Evolutionary conservation across 2,888 invertebrate genomes (phyloP), one percentile per base, ranked within the genome.

Genomic region (Himalopsyche anomala): DNA sequence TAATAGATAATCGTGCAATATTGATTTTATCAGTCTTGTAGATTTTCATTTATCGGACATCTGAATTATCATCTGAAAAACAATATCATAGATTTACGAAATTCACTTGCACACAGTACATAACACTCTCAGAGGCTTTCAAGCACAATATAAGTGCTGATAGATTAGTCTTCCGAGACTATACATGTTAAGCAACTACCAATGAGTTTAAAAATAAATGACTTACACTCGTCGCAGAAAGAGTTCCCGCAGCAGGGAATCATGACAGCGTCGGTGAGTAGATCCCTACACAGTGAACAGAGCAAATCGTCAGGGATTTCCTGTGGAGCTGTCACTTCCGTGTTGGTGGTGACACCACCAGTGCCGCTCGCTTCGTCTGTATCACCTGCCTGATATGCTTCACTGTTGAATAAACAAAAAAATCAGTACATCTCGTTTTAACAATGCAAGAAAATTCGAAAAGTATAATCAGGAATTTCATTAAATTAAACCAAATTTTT

Each of bases 171-270:
- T 45, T n/a, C 45, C 9, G 45, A 9, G 8, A 8, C 45, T 45
- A 45, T 8, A 45, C 1, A 9, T 45, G 51, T 15, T 11, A 45
- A 9, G 15, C 12, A 51, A 15, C 12, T 62, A n/a, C 5, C n/a
- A n/a, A 19, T 56, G 17, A 55, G 56, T 95, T 95, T 89, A 4
- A 89, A 89, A 28, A 28, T 28, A 86, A 86, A 80, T 36, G 89
- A 84, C 95, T 94, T 94, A 97, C 99, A 99, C 92, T 99, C 99
- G 92, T 99, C 99, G 92, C 99, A 99, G 92, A 98, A 99, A 12
- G 98, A 98, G 91, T 98, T 98, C 5, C 99, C 99, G 92, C 99
- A 99, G 91, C 99, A 99, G 0, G 98, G 98, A 91, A 99, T 98
- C 95, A 99, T 97, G 45, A 99, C 99, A 56, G 99, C 99, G 92